These are phyloP conservation scores for Tetraodon nigroviridis DNA, from an alignment of 2,113 vertebrate genomes.

Conservation along the genomic window DNA sequence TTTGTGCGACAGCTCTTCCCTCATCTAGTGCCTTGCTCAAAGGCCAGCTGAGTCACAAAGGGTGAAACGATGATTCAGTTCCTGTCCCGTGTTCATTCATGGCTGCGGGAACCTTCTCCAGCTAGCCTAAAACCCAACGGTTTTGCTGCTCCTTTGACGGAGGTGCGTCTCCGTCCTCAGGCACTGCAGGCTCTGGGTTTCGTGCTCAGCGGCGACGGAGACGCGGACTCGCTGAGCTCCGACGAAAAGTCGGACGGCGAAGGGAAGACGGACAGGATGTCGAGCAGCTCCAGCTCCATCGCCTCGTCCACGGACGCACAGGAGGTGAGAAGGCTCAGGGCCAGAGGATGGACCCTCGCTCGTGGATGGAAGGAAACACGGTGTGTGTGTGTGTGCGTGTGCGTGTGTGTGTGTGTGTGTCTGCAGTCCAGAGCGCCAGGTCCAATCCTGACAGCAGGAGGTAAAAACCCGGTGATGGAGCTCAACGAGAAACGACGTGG, in stretches of 20 bases:
- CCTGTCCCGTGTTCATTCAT: conserved; percentile 9
- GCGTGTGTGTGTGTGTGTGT: not conserved
- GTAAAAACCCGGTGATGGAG: conserved; percentile 95
- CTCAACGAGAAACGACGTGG: conserved; percentile 92
- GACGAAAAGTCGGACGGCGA: conserved; percentile 89
- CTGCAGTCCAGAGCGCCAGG: conserved; percentile 86
- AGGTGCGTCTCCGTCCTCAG: conserved; percentile 51
- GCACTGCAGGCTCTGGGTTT: conserved; percentile 93
- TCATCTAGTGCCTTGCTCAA: conserved; percentile 14
- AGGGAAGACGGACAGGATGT: conserved; percentile 83
- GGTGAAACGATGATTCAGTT: conserved; percentile 11
- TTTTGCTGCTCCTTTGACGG: too few relatives aligned
- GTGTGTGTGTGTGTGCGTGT: not conserved
- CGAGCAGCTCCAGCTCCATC: conserved; percentile 87
- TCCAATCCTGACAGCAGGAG: conserved; percentile 90
- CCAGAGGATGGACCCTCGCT: too few relatives aligned
- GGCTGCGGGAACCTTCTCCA: not conserved
- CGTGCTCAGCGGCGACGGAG: conserved; percentile 83
- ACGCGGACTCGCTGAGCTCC: conserved; percentile 83
- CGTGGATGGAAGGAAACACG: too few relatives aligned
- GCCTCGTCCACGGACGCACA: conserved; percentile 84
- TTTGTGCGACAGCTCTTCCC: conserved; percentile 1
- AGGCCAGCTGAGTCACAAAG: conserved; percentile 4
- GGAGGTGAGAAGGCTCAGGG: conserved; percentile 70
- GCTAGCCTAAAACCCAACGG: not conserved